A percentile compares a stretch with the other conserved stretches of the same genome.
phyloP scores from a whole-genome alignment of 2,113 vertebrate species.

The Malurus melanocephalus region DNA sequence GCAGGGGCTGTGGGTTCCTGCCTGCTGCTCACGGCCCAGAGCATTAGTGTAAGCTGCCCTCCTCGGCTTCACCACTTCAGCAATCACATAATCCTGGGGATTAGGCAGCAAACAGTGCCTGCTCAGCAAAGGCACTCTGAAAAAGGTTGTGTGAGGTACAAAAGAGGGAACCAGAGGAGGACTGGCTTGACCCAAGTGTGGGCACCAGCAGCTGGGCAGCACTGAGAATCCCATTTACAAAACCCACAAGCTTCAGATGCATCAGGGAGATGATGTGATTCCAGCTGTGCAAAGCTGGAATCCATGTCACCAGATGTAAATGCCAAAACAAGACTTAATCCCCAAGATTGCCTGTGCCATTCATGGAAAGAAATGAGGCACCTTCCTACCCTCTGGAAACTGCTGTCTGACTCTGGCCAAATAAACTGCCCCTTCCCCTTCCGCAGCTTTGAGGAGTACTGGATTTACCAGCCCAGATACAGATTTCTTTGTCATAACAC shows the following conservation, averaged over 20 bases:
- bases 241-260: neutral
- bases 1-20: neutral
- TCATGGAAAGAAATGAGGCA: neutral
- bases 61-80: neutral
- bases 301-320: neutral
- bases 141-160: neutral
- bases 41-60: neutral
- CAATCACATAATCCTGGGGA: neutral
- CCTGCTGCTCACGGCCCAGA: fast-evolving
- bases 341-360: neutral
- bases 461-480: neutral
- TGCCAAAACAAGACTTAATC: neutral
- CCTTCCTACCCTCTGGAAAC: neutral
- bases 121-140: neutral
- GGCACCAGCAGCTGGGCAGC: neutral
- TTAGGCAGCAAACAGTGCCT: neutral
- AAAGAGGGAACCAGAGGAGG: neutral
- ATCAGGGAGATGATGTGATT: neutral
- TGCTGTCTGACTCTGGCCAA: neutral
- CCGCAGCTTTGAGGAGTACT: neutral
- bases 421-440: neutral
- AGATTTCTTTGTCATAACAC: neutral
- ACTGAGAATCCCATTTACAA: neutral
- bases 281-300: neutral
- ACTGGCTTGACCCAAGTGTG: neutral